Conservation (phyloP, 2,888 invertebrate species). For the Drosophila percnosoma region DNA sequence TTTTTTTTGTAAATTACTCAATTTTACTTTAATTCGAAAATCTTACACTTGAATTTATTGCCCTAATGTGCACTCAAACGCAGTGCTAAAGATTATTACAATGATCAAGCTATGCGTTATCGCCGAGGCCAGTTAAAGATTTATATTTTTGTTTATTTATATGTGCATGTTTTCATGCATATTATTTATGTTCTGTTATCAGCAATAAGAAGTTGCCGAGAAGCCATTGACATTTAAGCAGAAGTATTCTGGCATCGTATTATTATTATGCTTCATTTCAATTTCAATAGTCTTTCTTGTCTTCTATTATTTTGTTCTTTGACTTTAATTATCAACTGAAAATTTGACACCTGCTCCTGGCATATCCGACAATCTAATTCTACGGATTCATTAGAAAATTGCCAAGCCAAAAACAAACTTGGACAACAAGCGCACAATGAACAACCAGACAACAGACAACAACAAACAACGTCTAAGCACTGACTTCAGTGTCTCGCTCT, state of each 20-base stretch:
- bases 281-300: not conserved
- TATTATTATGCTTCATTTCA: not conserved
- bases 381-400: constrained; percentile 57
- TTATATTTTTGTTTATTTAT: not conserved
- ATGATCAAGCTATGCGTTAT: constrained; percentile 5
- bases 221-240: constrained; percentile 8
- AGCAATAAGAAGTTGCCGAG: not conserved
- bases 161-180: not conserved
- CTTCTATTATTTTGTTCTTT: constrained; percentile 13
- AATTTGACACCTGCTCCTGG: constrained; percentile 48
- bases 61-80: not conserved
- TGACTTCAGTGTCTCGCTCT: constrained; percentile 30
- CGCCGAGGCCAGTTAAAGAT: constrained; percentile 2
- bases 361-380: constrained; percentile 37
- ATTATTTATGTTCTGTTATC: constrained; percentile 10
- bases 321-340: not conserved
- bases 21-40: not conserved
- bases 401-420: constrained; percentile 16
- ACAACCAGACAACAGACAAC: constrained; percentile 34
- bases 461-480: constrained; percentile 1
- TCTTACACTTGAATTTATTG: not conserved
- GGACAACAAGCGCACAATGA: constrained; percentile 36
- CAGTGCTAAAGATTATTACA: constrained; percentile 9
- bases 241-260: not conserved
- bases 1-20: not conserved